A percentile compares a stretch with the other conserved stretches of the same genome.
Conservation (phyloP, 2,888 invertebrate genomes). For the Gordius sp. region DNA sequence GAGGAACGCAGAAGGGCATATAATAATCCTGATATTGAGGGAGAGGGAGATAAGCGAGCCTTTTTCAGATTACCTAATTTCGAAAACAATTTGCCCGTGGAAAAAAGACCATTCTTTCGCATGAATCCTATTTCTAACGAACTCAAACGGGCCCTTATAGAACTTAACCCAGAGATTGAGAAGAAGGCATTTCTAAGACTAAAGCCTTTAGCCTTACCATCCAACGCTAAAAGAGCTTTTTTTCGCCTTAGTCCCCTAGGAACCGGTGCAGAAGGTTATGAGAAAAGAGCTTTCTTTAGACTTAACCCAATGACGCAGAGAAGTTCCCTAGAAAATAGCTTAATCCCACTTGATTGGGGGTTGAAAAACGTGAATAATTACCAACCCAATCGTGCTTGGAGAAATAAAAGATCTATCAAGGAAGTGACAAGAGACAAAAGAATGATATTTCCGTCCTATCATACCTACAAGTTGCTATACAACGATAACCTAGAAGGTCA, state of each 20-base stretch:
- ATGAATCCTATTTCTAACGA: slow-evolving; percentile 2
- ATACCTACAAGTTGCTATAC: too few relatives aligned
- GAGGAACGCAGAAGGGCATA: background rate
- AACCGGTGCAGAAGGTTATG: background rate
- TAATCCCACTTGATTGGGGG: too few relatives aligned
- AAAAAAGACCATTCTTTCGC: slow-evolving; percentile 6
- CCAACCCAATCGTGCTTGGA: too few relatives aligned
- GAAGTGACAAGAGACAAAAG: too few relatives aligned
- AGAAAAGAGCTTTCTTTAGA: background rate
- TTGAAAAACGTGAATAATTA: too few relatives aligned
- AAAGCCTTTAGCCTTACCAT: background rate
- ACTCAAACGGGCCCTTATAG: background rate
- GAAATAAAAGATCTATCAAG: too few relatives aligned
- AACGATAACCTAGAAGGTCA: too few relatives aligned
- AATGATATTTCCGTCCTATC: too few relatives aligned
- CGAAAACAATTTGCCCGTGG: background rate
- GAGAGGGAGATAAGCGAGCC: background rate
- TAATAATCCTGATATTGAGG: background rate
- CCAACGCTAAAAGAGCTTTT: background rate
- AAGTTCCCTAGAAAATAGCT: too few relatives aligned
- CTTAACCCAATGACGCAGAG: background rate
- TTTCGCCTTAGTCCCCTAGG: background rate
- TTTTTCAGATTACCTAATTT: background rate
- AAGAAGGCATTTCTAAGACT: background rate
- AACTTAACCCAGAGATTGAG: background rate